phyloP scores from a whole-genome alignment of 2,888 invertebrate species.

The Zhuqinia jingwanae region DNA sequence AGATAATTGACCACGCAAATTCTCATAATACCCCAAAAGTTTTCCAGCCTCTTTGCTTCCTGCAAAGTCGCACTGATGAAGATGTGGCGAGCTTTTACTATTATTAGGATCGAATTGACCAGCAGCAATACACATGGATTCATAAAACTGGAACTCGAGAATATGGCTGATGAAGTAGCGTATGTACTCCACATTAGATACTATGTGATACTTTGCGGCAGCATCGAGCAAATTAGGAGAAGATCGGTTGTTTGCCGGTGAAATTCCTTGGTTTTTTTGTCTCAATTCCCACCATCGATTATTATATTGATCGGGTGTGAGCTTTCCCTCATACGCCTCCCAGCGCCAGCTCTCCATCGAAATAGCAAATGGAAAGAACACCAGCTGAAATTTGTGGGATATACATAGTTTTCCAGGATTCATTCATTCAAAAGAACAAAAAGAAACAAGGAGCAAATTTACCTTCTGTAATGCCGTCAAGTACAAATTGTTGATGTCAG shows the following conservation, averaged over 20 bases:
- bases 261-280: slow-evolving; percentile 78
- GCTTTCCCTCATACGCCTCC: slow-evolving; percentile 80
- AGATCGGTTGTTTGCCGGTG: slow-evolving; percentile 70
- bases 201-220: slow-evolving; percentile 81
- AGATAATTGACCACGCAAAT: not conserved
- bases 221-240: slow-evolving; percentile 80
- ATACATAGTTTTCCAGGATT: no score
- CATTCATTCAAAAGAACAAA: no score
- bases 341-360: slow-evolving; percentile 80
- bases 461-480: no score
- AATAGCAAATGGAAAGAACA: slow-evolving; percentile 80
- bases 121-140: slow-evolving; percentile 81
- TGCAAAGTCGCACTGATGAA: slow-evolving; percentile 82
- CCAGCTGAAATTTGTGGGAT: slow-evolving; percentile 76
- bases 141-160: slow-evolving; percentile 82
- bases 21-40: slow-evolving; percentile 80
- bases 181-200: slow-evolving; percentile 79
- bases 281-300: slow-evolving; percentile 80
- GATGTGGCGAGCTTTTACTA: slow-evolving; percentile 79
- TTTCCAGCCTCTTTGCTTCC: slow-evolving; percentile 81
- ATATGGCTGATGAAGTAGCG: slow-evolving; percentile 75
- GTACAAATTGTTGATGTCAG: no score
- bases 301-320: slow-evolving; percentile 79
- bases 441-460: no score
- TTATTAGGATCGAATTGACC: slow-evolving; percentile 80